These are phyloP conservation scores for Catalaphyllia jardinei DNA, from an alignment of 64 coral and sea anemone species.

Conservation along the genomic window DNA sequence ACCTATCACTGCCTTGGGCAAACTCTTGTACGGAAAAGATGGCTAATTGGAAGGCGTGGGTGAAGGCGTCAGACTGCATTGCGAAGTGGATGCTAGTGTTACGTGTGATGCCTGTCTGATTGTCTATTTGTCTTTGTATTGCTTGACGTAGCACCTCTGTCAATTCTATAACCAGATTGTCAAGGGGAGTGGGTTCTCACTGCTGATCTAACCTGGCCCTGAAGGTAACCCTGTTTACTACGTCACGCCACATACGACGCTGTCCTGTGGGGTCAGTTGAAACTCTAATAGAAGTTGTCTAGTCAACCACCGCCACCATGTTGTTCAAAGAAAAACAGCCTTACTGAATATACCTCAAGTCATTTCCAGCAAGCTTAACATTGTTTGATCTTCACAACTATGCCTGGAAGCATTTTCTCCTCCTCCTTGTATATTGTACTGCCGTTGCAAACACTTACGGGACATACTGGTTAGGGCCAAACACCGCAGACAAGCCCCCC, in stretches of 20 bases:
- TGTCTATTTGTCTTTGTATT: not conserved
- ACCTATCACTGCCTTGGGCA: not conserved
- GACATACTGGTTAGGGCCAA: no score
- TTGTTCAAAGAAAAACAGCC: no score
- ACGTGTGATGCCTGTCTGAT: not conserved
- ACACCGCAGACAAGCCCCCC: no score
- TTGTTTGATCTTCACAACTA: no score
- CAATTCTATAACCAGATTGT: not conserved
- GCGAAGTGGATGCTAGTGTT: not conserved
- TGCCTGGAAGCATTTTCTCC: no score
- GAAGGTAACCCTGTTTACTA: not conserved
- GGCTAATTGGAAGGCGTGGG: not conserved
- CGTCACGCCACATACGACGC: not conserved
- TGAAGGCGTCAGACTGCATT: not conserved
- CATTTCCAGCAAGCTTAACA: no score
- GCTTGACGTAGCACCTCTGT: not conserved
- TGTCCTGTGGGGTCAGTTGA: no score
- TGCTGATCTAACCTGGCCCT: not conserved
- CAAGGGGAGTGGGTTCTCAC: not conserved
- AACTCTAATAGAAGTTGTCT: no score
- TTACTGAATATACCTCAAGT: no score
- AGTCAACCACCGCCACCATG: no score
- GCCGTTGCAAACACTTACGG: no score
- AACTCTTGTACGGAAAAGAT: not conserved
- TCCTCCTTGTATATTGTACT: no score